Percentiles rank a stretch among this genome's conserved stretches.
Evolutionary conservation across 2,797 vertebrate genomes (phyloP).

Genomic region (Poecilia velifera): DNA sequence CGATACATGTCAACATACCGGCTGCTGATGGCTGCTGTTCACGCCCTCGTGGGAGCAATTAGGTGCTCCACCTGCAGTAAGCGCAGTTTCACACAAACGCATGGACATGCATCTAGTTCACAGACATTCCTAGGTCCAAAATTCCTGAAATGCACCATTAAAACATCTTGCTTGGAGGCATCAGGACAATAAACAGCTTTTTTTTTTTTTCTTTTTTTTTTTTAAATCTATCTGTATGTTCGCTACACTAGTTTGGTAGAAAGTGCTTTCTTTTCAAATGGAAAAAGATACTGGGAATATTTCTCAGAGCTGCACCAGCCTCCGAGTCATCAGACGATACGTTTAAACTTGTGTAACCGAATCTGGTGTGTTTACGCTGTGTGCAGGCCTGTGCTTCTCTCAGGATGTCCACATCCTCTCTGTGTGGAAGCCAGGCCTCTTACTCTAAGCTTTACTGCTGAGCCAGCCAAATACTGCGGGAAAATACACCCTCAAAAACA

Average conservation of each 20-base stretch:
- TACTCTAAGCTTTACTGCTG: slow-evolving; percentile 37
- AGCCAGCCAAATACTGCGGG: slow-evolving; percentile 39
- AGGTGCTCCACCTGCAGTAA: slow-evolving; percentile 57
- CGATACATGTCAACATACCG: slow-evolving; percentile 58
- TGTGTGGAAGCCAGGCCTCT: slow-evolving; percentile 16
- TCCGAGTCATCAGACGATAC: slow-evolving; percentile 9
- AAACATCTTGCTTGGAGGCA: background rate
- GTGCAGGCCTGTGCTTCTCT: slow-evolving; percentile 20
- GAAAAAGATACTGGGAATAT: background rate
- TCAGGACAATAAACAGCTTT: background rate
- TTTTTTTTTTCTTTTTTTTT: background rate
- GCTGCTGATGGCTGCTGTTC: slow-evolving; percentile 56
- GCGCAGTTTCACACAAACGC: background rate
- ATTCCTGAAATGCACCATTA: background rate
- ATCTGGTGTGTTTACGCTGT: slow-evolving; percentile 37
- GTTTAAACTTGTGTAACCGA: slow-evolving; percentile 25
- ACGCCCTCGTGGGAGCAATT: slow-evolving; percentile 65
- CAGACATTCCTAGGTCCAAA: background rate
- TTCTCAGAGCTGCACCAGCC: background rate
- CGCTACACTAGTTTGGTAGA: background rate
- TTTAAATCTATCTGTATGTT: background rate
- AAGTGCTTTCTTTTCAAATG: background rate
- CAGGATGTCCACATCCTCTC: slow-evolving; percentile 32
- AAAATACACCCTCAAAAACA: slow-evolving; percentile 44
- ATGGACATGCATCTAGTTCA: background rate